Percentiles rank a stretch among this genome's conserved stretches.
phyloP scores from a whole-genome alignment of 2,888 invertebrate species.

The Hyposoter dolosus region DNA sequence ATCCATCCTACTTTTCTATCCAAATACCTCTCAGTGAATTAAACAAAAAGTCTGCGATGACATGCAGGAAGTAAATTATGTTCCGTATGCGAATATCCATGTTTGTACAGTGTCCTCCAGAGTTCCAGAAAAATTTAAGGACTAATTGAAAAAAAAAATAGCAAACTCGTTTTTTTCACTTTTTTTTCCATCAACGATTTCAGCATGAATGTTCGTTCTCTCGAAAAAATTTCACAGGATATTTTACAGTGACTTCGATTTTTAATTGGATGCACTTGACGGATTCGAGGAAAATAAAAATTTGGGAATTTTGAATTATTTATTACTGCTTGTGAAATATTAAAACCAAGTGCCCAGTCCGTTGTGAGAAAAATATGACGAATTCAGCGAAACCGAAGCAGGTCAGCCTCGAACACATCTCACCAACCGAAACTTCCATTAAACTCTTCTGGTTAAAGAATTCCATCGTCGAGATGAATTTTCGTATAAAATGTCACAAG shows the following conservation, averaged over 20 bases:
- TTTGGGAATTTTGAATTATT: neutral
- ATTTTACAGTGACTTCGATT: neutral
- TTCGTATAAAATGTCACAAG: neutral
- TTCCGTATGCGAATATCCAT: neutral
- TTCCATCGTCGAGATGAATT: neutral
- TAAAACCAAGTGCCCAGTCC: neutral
- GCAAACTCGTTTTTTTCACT: neutral
- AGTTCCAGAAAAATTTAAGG: neutral
- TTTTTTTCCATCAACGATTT: neutral
- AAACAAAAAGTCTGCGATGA: constrained; percentile 60
- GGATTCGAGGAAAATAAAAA: neutral
- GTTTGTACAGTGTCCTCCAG: neutral
- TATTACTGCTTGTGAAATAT: neutral
- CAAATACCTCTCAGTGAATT: constrained; percentile 57
- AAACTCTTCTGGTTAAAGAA: neutral
- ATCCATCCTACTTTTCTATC: neutral
- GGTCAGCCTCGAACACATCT: neutral
- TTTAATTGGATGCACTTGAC: neutral
- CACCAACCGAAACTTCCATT: neutral
- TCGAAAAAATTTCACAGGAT: neutral
- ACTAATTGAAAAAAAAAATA: neutral
- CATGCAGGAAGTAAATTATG: constrained; percentile 35
- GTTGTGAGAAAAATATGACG: neutral
- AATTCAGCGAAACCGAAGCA: neutral
- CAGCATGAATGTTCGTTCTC: neutral